Base-by-base conservation (phyloP, 2,113 vertebrate species). In the Penelope pileata region DNA sequence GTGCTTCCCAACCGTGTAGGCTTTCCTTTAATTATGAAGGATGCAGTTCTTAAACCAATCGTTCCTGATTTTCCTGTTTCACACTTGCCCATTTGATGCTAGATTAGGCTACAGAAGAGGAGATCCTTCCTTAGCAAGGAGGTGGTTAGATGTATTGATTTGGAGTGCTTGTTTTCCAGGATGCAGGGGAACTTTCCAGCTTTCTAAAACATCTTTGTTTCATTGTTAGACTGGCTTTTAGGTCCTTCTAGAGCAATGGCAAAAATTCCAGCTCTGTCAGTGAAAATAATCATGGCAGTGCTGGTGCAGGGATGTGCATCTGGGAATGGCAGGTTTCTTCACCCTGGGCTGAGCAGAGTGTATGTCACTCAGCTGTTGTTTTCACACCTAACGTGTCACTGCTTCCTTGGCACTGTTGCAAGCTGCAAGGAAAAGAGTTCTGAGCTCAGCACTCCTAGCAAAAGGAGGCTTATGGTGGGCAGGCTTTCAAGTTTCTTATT, bases 11-110 rank as follows among this genome's bases (percentile, higher is more conserved):
- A 2, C 30, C 82, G 79, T 78, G 76, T 93, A 79, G 90, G 86
- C 66, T 92, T 93, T 73, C 11, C 38, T 90, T 51, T 96, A 96
- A 95, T 97, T 94, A 92, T 18, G 74, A 93, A 88, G 67, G 93
- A 88, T 86, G 86, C 47, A 78, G 40, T 51, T 92, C 45, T 51
- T 93, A 56, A 91, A 88, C 88, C 56, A 22, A 91, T 72, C 90
- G 86, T 83, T 96, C 96, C 93, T 92, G 96, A 93, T 94, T 96
- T 97, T 97, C 95, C 90, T 94, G 96, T 95, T 96, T 88, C 53
- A 66, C 30, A 7, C 18, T 59, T 76, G 53, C 64, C 80, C 22
- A 56, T 94, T 88, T 91, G 80, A 63, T 91, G 86, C 23, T 40
- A 69, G 74, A 95, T 93, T 56, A 81, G 51, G 72, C 60, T 73